Evolutionary conservation across 2,888 invertebrate species (phyloP), one percentile per base, ranked within the genome.

Genomic region (Lypha dubia): DNA sequence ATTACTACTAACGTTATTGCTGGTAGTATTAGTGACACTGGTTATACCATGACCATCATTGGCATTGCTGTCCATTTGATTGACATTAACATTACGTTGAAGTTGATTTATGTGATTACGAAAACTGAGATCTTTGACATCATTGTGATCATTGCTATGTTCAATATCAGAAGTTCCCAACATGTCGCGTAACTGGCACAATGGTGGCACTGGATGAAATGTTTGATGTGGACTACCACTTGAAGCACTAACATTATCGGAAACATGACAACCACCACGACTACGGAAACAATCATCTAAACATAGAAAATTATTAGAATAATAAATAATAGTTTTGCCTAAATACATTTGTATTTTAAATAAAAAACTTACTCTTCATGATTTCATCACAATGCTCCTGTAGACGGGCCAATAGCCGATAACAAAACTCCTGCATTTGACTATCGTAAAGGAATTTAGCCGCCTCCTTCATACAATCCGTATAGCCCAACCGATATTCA

Each of bases 391-490:
- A 96, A 89, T 97, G 97, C 88, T 96, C 95, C 90, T 97, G 96
- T 86, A 98, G 93, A 89, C 98, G 98, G 63, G 95, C 94, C 73
- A 97, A 93, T 38, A 98, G 93, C 85, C 97, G 95, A 71, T 95
- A 94, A 90, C 97, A 98, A 35, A 97, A 93, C 0, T 95, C 95
- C 90, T 98, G 97, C n/a, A 95, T 96, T 91, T 95, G 95, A 9
- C 95, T 95, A 89, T 98, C 98, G 24, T 97, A 96, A 67, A 98
- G 94, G 92, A 97, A 98, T 88, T 97, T 95, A 93, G 98, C 95
- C 0, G 96, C 95, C 92, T 98, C 98, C 71, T 96, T 95, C 90
- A 97, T 94, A 87, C 98, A 98, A 91, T 98, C 98, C 90, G 97
- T 96, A 93, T 96, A 98, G 2, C 98, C 98, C 20, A 96, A 94